Base-by-base conservation (phyloP, 2,797 vertebrate genomes). In the Xenentodon cancila region DNA sequence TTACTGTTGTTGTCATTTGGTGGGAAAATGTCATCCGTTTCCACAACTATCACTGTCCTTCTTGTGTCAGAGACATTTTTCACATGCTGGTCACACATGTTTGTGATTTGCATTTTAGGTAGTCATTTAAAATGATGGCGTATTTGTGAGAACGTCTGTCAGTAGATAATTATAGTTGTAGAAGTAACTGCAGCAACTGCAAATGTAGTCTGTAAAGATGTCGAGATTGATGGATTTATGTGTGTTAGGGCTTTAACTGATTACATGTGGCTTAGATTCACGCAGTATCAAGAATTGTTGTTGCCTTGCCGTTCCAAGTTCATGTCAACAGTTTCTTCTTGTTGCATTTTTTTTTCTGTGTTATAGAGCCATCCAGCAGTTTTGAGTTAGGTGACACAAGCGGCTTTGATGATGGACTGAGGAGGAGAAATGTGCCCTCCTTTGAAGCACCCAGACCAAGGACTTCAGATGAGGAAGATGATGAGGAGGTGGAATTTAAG, bases 401-500 rank as follows among this genome's bases (percentile, higher is more conserved):
- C 66, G 2, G 74, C 58, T 79, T 82, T 18, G 84, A 74, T 1
- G 90, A 89, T 0, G 91, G 91, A n/a, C 73, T 92, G 53, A 79
- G 93, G 21, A 85, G 86, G 67, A 89, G 93, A 65, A 85, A 80
- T 1, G 56, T 80, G 13, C 57, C 81, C 1, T 52, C 85, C 32
- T 82, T 79, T 3, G 85, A 92, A n/a, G 59, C 65, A 0, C 79
- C 61, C 1, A 86, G 82, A 52, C 67, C 74, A 1, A 84, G 84
- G 63, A 93, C 91, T 9, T 91, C 90, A 0, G 92, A 93, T 0
- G 93, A 93, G 50, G 93, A 94, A 16, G 93, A 93, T 0, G 92
- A 94, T 0, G 90, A 92, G 59, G 92, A 91, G 19, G 63, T 75
- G 17, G 91, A 92, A 59, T 93, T 93, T 42, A 86, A 64, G 58